These are phyloP conservation scores for Xestia ashworthii DNA, from an alignment of 2,888 invertebrate genomes.

Conservation along the genomic window DNA sequence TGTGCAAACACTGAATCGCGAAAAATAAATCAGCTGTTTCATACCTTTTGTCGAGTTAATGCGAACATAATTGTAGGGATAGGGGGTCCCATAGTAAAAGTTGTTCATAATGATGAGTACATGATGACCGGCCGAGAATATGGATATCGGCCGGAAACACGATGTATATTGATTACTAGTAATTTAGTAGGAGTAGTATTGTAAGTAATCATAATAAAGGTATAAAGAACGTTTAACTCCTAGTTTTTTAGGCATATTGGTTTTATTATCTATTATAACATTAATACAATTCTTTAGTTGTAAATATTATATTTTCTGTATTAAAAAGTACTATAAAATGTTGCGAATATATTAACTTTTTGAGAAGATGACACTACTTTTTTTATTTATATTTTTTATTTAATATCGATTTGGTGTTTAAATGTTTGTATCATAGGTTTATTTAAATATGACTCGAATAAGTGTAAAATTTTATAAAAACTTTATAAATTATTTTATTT, in stretches of 20 bases:
- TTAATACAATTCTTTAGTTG: not conserved
- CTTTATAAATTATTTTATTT: not conserved
- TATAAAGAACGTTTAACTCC: not conserved
- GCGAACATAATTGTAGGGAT: too few relatives aligned
- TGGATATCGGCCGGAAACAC: too few relatives aligned
- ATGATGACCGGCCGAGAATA: too few relatives aligned
- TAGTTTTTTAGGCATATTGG: not conserved
- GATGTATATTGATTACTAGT: too few relatives aligned
- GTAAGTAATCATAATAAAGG: not conserved
- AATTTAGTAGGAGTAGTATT: not conserved
- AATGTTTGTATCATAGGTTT: constrained; percentile 3
- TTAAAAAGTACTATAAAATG: not conserved
- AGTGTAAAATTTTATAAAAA: constrained; percentile 7
- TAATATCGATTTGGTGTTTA: constrained; percentile 7
- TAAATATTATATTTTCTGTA: not conserved
- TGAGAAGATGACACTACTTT: not conserved
- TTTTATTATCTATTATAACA: not conserved
- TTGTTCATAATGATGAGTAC: too few relatives aligned
- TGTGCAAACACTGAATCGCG: too few relatives aligned
- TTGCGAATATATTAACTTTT: not conserved
- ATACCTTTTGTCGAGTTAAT: too few relatives aligned
- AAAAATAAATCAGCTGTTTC: too few relatives aligned
- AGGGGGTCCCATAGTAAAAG: too few relatives aligned
- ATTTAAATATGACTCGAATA: not conserved
- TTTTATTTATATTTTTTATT: not conserved